Conservation (phyloP, 2,888 invertebrate genomes). For the Isotomurus palustris region DNA sequence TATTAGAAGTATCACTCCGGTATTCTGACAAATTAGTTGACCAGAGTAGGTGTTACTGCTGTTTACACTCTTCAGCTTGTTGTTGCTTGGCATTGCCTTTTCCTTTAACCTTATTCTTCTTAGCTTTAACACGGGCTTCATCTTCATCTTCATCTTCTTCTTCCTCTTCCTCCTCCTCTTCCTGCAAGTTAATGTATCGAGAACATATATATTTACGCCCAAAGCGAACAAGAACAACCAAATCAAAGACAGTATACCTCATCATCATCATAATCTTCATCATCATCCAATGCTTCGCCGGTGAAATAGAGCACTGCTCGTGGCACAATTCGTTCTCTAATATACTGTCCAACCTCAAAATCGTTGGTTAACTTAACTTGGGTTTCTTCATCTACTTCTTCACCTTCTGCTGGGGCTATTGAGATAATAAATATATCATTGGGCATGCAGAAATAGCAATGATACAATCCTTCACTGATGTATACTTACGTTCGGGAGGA, state of each 20-base stretch:
- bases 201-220: neutral
- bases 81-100: constrained; percentile 16
- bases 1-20: too few species aligned
- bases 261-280: constrained; percentile 39
- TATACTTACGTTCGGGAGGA: constrained; percentile 65
- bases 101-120: constrained; percentile 10
- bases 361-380: constrained; percentile 83
- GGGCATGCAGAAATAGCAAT: too few species aligned
- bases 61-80: constrained; percentile 44
- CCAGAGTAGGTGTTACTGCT: constrained; percentile 44
- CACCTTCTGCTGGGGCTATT: constrained; percentile 73
- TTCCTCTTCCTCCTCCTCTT: constrained; percentile 7
- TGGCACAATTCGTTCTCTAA: constrained; percentile 94
- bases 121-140: neutral
- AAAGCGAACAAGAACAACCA: neutral
- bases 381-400: constrained; percentile 83
- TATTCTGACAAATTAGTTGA: too few species aligned
- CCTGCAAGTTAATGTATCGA: neutral
- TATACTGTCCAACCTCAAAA: constrained; percentile 97
- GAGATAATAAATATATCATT: neutral
- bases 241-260: constrained; percentile 17
- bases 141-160: constrained; percentile 16
- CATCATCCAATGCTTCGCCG: constrained; percentile 55
- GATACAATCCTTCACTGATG: too few species aligned
- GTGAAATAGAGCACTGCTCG: constrained; percentile 95